Evolutionary conservation across 2,113 vertebrate genomes (phyloP).

Genomic region (Cygnus buccinator): DNA sequence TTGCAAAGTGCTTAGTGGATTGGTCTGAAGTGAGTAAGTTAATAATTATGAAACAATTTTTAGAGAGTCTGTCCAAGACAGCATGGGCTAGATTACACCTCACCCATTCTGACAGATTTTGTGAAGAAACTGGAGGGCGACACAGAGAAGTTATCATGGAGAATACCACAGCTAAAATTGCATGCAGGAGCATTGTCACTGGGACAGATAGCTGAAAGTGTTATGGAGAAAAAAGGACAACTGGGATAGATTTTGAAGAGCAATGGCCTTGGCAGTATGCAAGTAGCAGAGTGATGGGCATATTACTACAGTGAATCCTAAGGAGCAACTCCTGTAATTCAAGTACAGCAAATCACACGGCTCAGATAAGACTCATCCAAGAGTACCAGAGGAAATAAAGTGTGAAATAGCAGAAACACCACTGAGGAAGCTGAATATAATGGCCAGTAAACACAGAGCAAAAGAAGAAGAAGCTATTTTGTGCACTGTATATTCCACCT

Average conservation of each 20-base stretch:
- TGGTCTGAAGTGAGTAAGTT: not conserved
- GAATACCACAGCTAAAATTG: not conserved
- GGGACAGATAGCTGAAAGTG: not conserved
- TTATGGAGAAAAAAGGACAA: not conserved
- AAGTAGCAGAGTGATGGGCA: not conserved
- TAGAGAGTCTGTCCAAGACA: not conserved
- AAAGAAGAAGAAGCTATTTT: not conserved
- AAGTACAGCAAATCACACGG: not conserved
- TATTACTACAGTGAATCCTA: conserved; percentile 33
- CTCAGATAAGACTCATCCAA: conserved; percentile 55
- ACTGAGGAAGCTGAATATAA: conserved; percentile 8
- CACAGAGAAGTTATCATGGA: not conserved
- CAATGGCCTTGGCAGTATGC: not conserved
- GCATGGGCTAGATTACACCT: not conserved
- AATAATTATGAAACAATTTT: not conserved
- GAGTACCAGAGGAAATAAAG: not conserved
- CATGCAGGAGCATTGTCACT: not conserved
- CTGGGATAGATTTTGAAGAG: not conserved
- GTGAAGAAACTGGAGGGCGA: not conserved
- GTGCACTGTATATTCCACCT: not conserved
- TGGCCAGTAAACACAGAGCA: conserved; percentile 9
- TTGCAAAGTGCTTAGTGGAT: not conserved
- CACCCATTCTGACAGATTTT: not conserved
- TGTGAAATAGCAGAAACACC: not conserved
- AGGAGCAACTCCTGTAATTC: not conserved